phyloP scores from a whole-genome alignment of 2,113 vertebrate genomes.

The Tragulus kanchil region DNA sequence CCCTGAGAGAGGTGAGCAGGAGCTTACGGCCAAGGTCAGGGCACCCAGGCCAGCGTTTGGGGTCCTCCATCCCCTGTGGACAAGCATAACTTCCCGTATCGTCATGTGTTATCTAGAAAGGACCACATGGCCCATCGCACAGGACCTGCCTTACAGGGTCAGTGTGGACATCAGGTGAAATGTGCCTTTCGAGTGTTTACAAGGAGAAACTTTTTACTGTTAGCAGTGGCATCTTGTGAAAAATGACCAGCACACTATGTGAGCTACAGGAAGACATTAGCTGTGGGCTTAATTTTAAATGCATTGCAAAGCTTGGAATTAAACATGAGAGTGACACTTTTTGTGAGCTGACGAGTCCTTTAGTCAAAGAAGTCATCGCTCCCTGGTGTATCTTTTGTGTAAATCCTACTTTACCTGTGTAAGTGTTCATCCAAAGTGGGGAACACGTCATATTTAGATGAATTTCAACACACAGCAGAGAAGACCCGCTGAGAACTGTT shows the following conservation, averaged over 20 bases:
- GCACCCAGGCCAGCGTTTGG: rapidly evolving
- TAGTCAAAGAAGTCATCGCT: constrained; percentile 47
- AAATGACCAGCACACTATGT: not conserved
- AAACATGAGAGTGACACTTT: not conserved
- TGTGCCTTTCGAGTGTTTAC: not conserved
- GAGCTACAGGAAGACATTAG: not conserved
- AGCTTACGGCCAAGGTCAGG: too few species aligned
- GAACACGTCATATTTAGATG: constrained; percentile 55
- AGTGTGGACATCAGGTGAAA: not conserved
- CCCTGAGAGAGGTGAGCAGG: not conserved
- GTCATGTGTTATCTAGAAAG: not conserved
- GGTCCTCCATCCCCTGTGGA: not conserved
- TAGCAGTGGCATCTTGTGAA: not conserved
- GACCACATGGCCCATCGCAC: not conserved
- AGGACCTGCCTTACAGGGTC: not conserved
- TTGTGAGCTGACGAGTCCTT: constrained; percentile 38
- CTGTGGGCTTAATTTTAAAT: not conserved
- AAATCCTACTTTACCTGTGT: constrained; percentile 23
- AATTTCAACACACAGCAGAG: not conserved
- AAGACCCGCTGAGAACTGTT: not conserved
- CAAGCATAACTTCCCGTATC: not conserved
- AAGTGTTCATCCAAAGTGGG: not conserved
- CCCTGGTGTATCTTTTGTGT: constrained; percentile 46
- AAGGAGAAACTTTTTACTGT: not conserved
- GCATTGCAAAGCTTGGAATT: not conserved